phyloP scores from a whole-genome alignment of 2,797 vertebrate genomes.

The Sebastes alutus region DNA sequence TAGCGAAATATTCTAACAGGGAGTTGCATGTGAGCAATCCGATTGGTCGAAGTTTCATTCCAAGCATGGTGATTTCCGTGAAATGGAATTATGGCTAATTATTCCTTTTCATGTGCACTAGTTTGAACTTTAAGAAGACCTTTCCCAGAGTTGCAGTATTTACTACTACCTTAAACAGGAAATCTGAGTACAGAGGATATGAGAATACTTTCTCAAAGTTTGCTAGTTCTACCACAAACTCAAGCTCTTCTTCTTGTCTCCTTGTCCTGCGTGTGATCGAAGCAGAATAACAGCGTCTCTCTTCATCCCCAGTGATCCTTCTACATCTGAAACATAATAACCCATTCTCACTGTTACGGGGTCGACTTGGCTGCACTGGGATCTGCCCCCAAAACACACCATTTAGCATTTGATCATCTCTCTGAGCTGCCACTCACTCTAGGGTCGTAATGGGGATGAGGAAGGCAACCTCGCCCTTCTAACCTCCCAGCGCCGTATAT shows the following conservation, averaged over 20 bases:
- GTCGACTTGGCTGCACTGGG: slow-evolving; percentile 46
- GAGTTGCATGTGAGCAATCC: slow-evolving; percentile 22
- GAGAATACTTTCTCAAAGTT: slow-evolving; percentile 30
- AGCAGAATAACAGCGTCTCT: slow-evolving; percentile 31
- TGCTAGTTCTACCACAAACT: slow-evolving; percentile 28
- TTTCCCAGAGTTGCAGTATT: background rate
- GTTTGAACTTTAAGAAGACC: slow-evolving; percentile 2
- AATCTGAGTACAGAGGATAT: background rate
- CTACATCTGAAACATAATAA: slow-evolving; percentile 35
- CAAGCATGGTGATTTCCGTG: slow-evolving; percentile 32
- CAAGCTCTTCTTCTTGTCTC: slow-evolving; percentile 11
- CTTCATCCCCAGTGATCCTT: slow-evolving; percentile 31
- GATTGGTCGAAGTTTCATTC: slow-evolving; percentile 38
- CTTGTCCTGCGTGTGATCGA: slow-evolving; percentile 31
- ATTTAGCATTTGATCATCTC: slow-evolving; percentile 15
- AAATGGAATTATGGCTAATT: slow-evolving; percentile 54
- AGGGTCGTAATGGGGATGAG: slow-evolving; percentile 50
- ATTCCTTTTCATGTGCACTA: slow-evolving; percentile 1
- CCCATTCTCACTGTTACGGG: slow-evolving; percentile 40
- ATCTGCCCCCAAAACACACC: slow-evolving; percentile 47
- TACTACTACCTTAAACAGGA: background rate
- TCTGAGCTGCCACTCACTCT: slow-evolving; percentile 64
- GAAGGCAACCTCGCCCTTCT: slow-evolving; percentile 34
- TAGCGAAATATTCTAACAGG: slow-evolving; percentile 49
- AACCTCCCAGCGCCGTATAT: slow-evolving; percentile 48